Percentiles rank a stretch among this genome's conserved stretches.
phyloP scores from a whole-genome alignment of 1,140 invertebrate species.

The Sitophilus oryzae region DNA sequence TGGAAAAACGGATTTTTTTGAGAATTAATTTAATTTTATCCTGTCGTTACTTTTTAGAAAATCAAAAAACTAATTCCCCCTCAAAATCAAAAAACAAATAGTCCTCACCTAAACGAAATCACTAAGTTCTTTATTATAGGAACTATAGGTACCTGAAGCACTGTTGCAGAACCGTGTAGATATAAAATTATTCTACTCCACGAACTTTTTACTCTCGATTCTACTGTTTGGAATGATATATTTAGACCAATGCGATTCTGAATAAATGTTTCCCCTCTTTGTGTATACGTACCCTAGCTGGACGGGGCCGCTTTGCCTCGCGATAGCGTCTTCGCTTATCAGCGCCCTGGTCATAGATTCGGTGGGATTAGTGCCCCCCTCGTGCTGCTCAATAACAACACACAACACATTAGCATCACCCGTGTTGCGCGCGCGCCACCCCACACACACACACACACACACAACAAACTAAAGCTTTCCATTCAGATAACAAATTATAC shows the following conservation, averaged over 20 bases:
- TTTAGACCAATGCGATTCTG: not conserved
- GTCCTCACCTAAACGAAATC: no score
- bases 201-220: no score
- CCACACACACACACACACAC: conserved; percentile 8
- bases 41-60: no score
- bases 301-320: conserved; percentile 75
- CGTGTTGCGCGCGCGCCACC: conserved; percentile 19
- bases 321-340: conserved; percentile 82
- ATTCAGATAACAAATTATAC: no score
- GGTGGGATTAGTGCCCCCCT: conserved; percentile 81
- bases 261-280: not conserved
- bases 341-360: conserved; percentile 87
- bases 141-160: no score
- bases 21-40: no score
- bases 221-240: not conserved
- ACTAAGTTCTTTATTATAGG: no score
- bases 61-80: no score
- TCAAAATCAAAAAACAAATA: no score
- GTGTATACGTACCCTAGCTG: conserved; percentile 81
- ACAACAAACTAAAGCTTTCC: conserved; percentile 23
- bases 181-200: no score
- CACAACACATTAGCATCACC: conserved; percentile 51
- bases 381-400: conserved; percentile 72
- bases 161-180: no score
- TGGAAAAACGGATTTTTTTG: no score